Conservation (phyloP, 2,888 invertebrate genomes). For the Sericinus montela region DNA sequence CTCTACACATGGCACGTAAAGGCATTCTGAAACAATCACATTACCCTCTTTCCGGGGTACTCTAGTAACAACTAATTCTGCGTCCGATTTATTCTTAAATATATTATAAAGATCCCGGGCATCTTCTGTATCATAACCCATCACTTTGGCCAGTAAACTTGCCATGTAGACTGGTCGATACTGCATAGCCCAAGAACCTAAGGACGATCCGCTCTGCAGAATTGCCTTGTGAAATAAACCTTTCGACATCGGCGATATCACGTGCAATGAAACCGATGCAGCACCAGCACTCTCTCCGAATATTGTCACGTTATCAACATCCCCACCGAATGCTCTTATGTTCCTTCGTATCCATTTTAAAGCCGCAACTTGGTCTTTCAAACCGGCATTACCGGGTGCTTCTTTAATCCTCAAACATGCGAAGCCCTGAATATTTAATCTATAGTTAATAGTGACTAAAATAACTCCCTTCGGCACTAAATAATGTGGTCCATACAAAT, state of each 20-base stretch:
- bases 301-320: slow-evolving; percentile 52
- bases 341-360: slow-evolving; percentile 54
- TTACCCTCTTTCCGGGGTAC: slow-evolving; percentile 49
- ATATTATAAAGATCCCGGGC: slow-evolving; percentile 48
- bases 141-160: slow-evolving; percentile 48
- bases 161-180: slow-evolving; percentile 50
- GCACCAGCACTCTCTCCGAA: slow-evolving; percentile 67
- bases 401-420: slow-evolving; percentile 54
- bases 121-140: slow-evolving; percentile 45
- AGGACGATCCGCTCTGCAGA: slow-evolving; percentile 57
- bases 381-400: slow-evolving; percentile 58
- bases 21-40: slow-evolving; percentile 42
- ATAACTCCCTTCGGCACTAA: slow-evolving; percentile 51
- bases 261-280: slow-evolving; percentile 51
- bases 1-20: slow-evolving; percentile 56
- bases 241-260: slow-evolving; percentile 57
- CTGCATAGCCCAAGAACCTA: slow-evolving; percentile 54
- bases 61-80: slow-evolving; percentile 48
- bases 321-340: slow-evolving; percentile 53
- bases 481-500: slow-evolving; percentile 55
- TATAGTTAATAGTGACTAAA: slow-evolving; percentile 58
- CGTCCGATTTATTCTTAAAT: slow-evolving; percentile 45
- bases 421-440: slow-evolving; percentile 59
- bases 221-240: slow-evolving; percentile 64
- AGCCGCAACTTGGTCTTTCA: slow-evolving; percentile 62